phyloP scores from a whole-genome alignment of 2,113 vertebrate species.

The Globicephala melas region DNA sequence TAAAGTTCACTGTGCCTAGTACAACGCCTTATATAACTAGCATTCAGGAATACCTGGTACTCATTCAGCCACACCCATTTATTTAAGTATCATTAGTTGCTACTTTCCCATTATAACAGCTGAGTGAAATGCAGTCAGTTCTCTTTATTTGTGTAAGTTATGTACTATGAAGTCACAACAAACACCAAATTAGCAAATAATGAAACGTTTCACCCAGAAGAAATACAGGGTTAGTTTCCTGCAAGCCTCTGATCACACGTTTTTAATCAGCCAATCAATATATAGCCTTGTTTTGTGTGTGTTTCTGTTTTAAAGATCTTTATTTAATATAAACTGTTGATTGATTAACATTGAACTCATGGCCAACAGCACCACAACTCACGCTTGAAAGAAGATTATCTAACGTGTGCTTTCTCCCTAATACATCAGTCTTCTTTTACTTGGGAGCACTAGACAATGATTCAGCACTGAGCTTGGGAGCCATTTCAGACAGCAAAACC shows the following conservation, averaged over 20 bases:
- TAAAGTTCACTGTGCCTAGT: background rate
- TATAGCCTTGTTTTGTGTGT: background rate
- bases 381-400: background rate
- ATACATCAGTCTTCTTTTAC: background rate
- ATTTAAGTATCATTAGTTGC: background rate
- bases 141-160: background rate
- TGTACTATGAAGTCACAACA: background rate
- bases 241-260: background rate
- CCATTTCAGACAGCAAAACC: background rate
- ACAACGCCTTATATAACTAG: background rate
- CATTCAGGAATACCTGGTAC: background rate
- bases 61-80: background rate
- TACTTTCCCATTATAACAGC: background rate
- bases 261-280: background rate
- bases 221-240: background rate
- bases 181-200: background rate
- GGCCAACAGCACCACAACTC: background rate
- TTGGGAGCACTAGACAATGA: background rate
- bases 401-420: background rate
- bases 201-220: background rate
- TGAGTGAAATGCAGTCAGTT: background rate
- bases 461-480: background rate
- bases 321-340: background rate
- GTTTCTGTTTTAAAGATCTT: background rate
- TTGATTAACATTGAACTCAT: background rate